Base-by-base conservation (phyloP, 2,797 vertebrate species). In the Arrhamphus sclerolepis region DNA sequence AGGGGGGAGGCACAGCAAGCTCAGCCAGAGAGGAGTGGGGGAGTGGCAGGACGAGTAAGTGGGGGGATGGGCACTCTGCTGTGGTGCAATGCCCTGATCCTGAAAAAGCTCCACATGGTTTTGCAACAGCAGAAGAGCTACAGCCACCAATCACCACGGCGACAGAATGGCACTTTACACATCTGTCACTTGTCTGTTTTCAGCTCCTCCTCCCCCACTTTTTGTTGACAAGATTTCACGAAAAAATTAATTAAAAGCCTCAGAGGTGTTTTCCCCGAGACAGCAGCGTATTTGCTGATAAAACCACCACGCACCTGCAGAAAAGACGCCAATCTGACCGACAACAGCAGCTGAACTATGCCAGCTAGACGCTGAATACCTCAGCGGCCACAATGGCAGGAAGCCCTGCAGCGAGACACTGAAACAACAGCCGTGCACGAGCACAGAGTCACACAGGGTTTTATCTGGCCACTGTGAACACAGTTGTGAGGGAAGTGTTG, bases 351-450 rank as follows among this genome's bases (percentile, higher is more conserved):
- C 4, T 24, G 60, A 44, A 52, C 24, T 48, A 13, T 26, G 22
- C 50, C 26, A 11, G 6, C 20, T 9, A 49, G 53, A 46, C 20
- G 60, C 24, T 9, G 34, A 14, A 58, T 11, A 39, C 46, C 42
- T 16, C 20, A 29, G n/a, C 16, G n/a, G 47, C 31, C 43, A 89
- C 83, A 89, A 89, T 84, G 53, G 57, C 81, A 89, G 89, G 85
- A 90, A 89, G 54, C 34, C 20, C 51, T 66, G 66, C 56, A 73
- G 41, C 49, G 48, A 72, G 68, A 70, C 52, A 66, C 53, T 57
- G 54, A 48, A 63, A 66, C 43, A 78, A 56, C 16, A 6, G 22
- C 43, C 41, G 9, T 31, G 52, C 19, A 6, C 42, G 34, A 29
- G n/a, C n/a, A n/a, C n/a, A n/a, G n/a, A n/a, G 68, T 34, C 39